phyloP scores from a whole-genome alignment of 2,888 invertebrate genomes.

The Apomyelois bistriatella region DNA sequence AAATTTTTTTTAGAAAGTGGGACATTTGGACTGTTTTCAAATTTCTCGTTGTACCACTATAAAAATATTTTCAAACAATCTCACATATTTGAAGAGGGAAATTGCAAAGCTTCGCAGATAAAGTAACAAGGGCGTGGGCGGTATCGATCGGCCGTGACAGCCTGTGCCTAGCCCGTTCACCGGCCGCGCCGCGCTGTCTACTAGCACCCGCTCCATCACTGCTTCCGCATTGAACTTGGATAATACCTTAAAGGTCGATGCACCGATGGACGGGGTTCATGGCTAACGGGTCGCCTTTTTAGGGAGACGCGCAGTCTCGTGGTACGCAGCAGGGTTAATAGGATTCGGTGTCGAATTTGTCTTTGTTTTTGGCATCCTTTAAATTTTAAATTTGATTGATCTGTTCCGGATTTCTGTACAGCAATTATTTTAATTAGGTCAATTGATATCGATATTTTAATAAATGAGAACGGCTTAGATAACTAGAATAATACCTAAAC shows the following conservation, averaged over 20 bases:
- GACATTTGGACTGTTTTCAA: no score
- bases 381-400: not conserved
- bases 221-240: slow-evolving; percentile 1
- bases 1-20: no score
- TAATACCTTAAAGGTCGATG: not conserved
- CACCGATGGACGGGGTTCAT: not conserved
- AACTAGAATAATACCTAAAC: no score
- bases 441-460: no score
- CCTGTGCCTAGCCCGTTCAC: slow-evolving; percentile 1
- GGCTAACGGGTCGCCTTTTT: not conserved
- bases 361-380: not conserved
- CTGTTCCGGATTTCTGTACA: not conserved
- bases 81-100: not conserved
- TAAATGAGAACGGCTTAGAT: no score
- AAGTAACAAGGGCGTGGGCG: slow-evolving; percentile 3
- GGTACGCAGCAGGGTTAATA: not conserved
- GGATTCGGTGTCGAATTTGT: not conserved
- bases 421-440: not conserved
- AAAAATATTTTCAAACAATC: no score
- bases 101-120: slow-evolving; percentile 1
- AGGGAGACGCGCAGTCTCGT: not conserved
- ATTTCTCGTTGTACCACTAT: no score
- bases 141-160: slow-evolving; percentile 5
- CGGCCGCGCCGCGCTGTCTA: not conserved
- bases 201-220: not conserved